Base-by-base conservation (phyloP, 1,140 invertebrate species). In the Mya arenaria region DNA sequence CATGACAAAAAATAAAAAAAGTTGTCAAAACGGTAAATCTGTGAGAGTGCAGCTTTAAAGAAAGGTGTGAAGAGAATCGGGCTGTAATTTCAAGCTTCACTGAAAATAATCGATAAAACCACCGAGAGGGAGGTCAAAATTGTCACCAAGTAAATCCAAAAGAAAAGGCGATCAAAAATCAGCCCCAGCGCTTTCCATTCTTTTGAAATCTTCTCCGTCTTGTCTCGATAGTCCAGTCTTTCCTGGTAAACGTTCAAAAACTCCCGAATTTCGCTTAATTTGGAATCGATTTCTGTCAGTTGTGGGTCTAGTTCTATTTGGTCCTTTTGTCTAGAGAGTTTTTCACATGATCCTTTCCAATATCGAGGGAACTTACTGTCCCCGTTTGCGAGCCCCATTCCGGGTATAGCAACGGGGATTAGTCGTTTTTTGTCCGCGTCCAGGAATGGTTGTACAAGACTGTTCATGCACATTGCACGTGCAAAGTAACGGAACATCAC, bases 101-200 rank as follows among this genome's bases (percentile, higher is more conserved):
- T 48, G 36, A 87, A 87, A 37, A 91, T 88, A 48, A 90, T 86
- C 5, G 90, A 89, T 78, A 92, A 85, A 44, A 93, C 88, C 19
- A 91, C 88, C 28, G 87, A 86, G 74, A 93, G 73, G 8, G 92
- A 93, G 13, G 91, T 89, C n/a, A 92, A 86, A 44, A 93, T 92
- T 25, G 91, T 89, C 30, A 88, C 83, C 23, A 93, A 60, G 73
- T 93, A 93, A 28, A 92, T 79, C 62, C 91, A 86, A 85, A 93
- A 93, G 68, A 93, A 92, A 28, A 93, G 88, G 60, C 93, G 77
- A 83, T 93, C 93, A 72, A 93, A 88, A 39, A 92, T 89, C 8
- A 93, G 83, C 0, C 92, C 92, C 5, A 93, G 84, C 30, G 90
- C 89, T 81, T 92, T 90, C 93, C 93, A 93, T 65, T 93, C 92